Evolutionary conservation across 2,797 vertebrate species (phyloP).

Genomic region (Tachyglossus aculeatus): DNA sequence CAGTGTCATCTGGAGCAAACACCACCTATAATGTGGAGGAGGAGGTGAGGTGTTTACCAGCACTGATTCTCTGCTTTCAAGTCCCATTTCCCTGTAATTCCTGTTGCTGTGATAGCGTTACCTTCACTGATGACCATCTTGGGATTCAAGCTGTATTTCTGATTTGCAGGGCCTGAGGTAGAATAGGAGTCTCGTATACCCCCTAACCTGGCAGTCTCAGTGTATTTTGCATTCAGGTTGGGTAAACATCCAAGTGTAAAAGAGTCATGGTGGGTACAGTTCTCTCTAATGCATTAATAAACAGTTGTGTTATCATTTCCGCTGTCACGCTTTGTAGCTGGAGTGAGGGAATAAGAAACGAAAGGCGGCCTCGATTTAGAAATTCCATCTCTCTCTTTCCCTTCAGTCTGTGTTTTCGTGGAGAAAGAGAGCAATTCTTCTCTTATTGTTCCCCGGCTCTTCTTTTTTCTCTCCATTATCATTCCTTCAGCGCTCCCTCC

Average conservation of each 20-base stretch:
- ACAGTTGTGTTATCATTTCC: slow-evolving; percentile 66
- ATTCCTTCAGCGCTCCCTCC: slow-evolving; percentile 14
- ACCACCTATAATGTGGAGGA: too few relatives aligned
- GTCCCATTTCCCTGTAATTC: slow-evolving; percentile 70
- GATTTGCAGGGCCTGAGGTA: slow-evolving; percentile 68
- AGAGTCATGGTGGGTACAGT: slow-evolving; percentile 61
- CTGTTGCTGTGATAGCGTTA: slow-evolving; percentile 71
- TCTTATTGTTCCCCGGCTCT: neutral
- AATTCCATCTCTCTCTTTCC: neutral
- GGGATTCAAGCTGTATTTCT: slow-evolving; percentile 72
- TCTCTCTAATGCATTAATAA: slow-evolving; percentile 66
- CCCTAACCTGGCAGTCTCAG: slow-evolving; percentile 69
- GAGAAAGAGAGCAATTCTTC: slow-evolving; percentile 28
- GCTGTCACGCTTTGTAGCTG: slow-evolving; percentile 51
- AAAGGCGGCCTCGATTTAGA: slow-evolving; percentile 37
- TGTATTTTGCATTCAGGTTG: slow-evolving; percentile 63
- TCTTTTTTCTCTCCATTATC: neutral
- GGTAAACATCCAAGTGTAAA: slow-evolving; percentile 65
- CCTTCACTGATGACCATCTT: slow-evolving; percentile 66
- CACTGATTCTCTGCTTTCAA: too few relatives aligned
- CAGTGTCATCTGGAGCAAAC: too few relatives aligned
- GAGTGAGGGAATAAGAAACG: slow-evolving; percentile 53
- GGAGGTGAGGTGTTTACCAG: too few relatives aligned
- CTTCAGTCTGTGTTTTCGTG: slow-evolving; percentile 4
- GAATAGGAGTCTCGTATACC: slow-evolving; percentile 62